Evolutionary conservation across 2,113 vertebrate species (phyloP).

Genomic region (Spilogale gracilis): DNA sequence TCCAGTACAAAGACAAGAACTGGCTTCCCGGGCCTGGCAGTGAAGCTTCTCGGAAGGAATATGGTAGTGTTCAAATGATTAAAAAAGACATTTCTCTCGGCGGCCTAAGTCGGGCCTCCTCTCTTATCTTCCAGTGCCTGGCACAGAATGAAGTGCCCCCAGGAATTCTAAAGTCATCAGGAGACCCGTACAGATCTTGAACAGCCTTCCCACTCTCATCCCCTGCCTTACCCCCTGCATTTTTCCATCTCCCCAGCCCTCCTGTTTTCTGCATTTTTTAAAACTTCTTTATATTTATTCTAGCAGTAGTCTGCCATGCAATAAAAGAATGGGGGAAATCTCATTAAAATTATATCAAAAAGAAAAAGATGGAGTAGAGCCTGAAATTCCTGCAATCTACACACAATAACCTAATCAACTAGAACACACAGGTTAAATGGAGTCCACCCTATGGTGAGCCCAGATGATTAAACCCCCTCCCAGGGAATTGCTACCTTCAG

Average conservation of each 20-base stretch:
- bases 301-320: conserved; percentile 66
- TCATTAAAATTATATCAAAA: conserved; percentile 83
- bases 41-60: not conserved
- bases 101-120: not conserved
- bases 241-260: conserved; percentile 71
- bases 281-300: conserved; percentile 81
- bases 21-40: not conserved
- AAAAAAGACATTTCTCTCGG: conserved; percentile 27
- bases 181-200: conserved; percentile 11
- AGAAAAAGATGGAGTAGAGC: conserved; percentile 70
- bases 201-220: not conserved
- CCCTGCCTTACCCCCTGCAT: conserved; percentile 46
- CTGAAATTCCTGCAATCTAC: conserved; percentile 73
- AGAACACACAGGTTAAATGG: conserved; percentile 75
- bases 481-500: conserved; percentile 68
- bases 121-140: conserved; percentile 46
- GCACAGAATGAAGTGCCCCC: conserved; percentile 22
- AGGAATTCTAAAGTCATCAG: conserved; percentile 53
- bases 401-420: conserved; percentile 82
- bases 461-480: conserved; percentile 67
- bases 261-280: conserved; percentile 70
- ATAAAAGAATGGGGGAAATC: conserved; percentile 75
- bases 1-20: not conserved
- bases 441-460: conserved; percentile 68
- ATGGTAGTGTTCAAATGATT: not conserved